These are phyloP conservation scores for Cephus runcator DNA, from an alignment of 2,888 invertebrate species.

Conservation along the genomic window DNA sequence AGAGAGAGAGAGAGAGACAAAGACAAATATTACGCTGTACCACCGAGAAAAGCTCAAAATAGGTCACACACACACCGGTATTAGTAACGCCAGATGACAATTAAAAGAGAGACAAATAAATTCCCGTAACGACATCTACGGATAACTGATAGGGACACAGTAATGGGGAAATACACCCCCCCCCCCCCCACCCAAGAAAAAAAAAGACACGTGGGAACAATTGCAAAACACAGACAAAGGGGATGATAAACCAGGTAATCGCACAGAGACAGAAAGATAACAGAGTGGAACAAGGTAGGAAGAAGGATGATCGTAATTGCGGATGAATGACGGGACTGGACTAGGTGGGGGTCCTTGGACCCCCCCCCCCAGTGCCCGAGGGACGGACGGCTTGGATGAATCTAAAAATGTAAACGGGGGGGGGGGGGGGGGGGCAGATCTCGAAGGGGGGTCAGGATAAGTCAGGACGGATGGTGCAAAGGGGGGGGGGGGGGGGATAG, in stretches of 20 bases:
- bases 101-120: not conserved
- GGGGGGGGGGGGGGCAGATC: rapidly evolving
- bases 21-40: not conserved
- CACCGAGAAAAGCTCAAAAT: not conserved
- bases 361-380: not conserved
- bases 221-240: not conserved
- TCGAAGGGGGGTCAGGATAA: not conserved
- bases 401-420: not conserved
- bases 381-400: not conserved
- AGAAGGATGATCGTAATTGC: not conserved
- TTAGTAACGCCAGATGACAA: not conserved
- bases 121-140: not conserved
- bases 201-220: not conserved
- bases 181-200: not conserved
- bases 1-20: not conserved
- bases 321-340: not conserved
- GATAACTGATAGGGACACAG: not conserved
- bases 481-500: not conserved
- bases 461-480: not conserved
- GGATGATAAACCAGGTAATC: not conserved
- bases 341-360: not conserved
- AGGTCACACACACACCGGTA: not conserved
- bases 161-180: not conserved
- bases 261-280: not conserved
- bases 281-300: not conserved